Evolutionary conservation across 2,797 vertebrate species (phyloP), one percentile per base, ranked within the genome.

Genomic region (Coregonus suidteri): DNA sequence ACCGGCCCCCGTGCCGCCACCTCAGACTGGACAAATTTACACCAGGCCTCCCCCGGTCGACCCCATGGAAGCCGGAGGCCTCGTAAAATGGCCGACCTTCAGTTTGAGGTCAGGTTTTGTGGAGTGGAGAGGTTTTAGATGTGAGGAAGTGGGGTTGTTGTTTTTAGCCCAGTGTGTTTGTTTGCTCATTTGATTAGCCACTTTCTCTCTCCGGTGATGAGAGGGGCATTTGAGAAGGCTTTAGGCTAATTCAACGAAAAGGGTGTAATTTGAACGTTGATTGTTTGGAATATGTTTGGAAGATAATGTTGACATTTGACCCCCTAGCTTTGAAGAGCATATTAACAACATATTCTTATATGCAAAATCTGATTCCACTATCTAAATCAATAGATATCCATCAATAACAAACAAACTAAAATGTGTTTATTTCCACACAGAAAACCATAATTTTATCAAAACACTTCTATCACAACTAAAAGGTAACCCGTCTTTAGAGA

Each of bases 131-230:
- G 83, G 81, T 91, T 88, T 92, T 73, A 88, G 88, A 91, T 90
- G 89, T 89, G 85, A 90, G 89, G 91, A 91, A 91, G 90, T 85
- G 82, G 76, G 54, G 0, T 30, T 92, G 92, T 92, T 90, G 83
- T 89, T 91, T 91, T 89, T 88, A 87, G 88, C 56, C 86, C 83
- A 74, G 79, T 73, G 85, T 85, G 90, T 93, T 91, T 93, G 88
- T 88, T 93, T 94, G 88, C 84, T 88, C 81, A 70, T 88, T 90
- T 93, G 91, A 93, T 90, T 92, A 75, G 84, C 78, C 54, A 71
- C 87, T 83, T 67, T 87, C 84, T 78, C 73, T 6, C 71, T 52
- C 66, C 37, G 59, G 66, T 81, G 77, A 82, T 78, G 77, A 84
- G 67, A 80, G 11, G 20, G 20, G 6, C 4, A 18, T 18, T n/a